These are phyloP conservation scores for Papilio demoleus DNA, from an alignment of 2,888 invertebrate species.

Conservation along the genomic window DNA sequence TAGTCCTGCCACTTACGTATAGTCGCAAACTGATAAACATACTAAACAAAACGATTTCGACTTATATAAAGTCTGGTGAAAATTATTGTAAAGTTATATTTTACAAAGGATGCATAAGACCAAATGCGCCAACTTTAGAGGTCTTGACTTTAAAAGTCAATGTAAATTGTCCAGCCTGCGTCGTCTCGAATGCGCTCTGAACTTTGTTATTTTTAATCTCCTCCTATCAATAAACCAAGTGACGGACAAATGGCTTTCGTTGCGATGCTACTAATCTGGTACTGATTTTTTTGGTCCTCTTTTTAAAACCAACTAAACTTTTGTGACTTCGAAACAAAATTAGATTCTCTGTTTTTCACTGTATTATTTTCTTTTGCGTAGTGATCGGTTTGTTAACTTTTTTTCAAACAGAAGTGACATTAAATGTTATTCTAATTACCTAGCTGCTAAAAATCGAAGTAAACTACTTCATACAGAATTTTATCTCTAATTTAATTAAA, in stretches of 20 bases:
- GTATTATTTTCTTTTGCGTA: neutral
- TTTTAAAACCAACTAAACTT: neutral
- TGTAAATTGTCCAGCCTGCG: conserved; percentile 33
- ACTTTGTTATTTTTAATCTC: conserved; percentile 38
- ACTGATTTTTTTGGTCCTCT: neutral
- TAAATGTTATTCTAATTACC: neutral
- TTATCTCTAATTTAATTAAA: neutral
- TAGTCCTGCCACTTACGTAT: no score
- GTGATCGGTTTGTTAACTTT: neutral
- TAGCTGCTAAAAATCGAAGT: no score
- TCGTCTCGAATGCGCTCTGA: neutral
- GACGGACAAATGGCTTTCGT: conserved; percentile 21
- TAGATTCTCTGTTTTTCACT: neutral
- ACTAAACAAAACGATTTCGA: no score
- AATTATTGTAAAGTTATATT: no score
- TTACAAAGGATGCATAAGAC: no score
- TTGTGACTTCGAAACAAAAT: neutral
- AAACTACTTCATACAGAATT: neutral
- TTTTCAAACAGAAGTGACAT: neutral
- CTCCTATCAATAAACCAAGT: conserved; percentile 21
- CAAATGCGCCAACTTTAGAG: no score
- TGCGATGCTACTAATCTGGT: conserved; percentile 17
- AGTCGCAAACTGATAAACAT: no score
- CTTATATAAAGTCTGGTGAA: no score
- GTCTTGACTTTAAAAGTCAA: conserved; percentile 3